Base-by-base conservation (phyloP, 2,113 vertebrate species). In the Carassius gibelio region DNA sequence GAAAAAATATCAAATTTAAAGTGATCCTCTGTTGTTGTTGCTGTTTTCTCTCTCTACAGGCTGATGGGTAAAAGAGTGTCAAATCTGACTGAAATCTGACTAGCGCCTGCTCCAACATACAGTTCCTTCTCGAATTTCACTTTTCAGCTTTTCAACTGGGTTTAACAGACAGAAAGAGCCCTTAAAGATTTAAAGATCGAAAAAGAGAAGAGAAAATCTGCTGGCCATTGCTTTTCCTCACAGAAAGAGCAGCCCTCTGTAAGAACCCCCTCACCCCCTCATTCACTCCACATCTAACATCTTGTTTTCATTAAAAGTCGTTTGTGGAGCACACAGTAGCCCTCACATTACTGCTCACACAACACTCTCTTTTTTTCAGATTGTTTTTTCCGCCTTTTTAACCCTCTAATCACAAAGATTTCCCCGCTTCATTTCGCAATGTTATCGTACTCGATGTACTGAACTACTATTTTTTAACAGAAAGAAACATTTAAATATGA, bases 271-370 rank as follows among this genome's bases (percentile, higher is more conserved):
- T 69, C 79, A 69, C 66, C 50, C 80, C 50, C 68, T 69, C 79
- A 69, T 34, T 50, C 15, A 21, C 55, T 62, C 9, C 52, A 5
- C 74, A 61, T 85, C 85, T 81, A 68, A 94, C 93, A 94, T 95
- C 92, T 94, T 95, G 93, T 94, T 93, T 92, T 94, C 92, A 94
- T 95, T 95, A 95, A 74, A 88, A 90, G 88, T 75, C 81, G 89
- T 91, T 91, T 93, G 93, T 86, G 89, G 90, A 91, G 88, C 82
- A 74, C 68, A 86, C 85, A 86, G 85, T 82, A 82, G 85, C 64
- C 71, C 72, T 86, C 61, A 75, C 86, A 79, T 79, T 66, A 42
- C 81, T 7, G 64, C 52, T 48, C 10, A 15, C 30, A 76, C 45
- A 48, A 10, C 7, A 48, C n/a, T 26, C 42, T 42, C 36, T 71